Evolutionary conservation across 1,140 invertebrate genomes (phyloP).

Genomic region (Ostrea edulis): DNA sequence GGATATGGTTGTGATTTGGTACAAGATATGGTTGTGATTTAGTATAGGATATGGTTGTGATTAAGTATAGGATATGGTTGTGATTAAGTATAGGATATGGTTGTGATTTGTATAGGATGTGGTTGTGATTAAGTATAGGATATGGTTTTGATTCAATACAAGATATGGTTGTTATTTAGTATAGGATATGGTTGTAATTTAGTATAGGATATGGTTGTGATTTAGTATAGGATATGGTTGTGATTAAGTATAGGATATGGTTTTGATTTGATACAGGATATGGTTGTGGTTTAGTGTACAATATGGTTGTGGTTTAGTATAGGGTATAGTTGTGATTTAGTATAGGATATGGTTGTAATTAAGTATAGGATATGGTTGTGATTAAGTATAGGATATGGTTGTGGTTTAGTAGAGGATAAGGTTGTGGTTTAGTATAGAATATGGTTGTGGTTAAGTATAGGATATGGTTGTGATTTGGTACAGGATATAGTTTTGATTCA

Average conservation of each 20-base stretch:
- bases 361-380: too few species aligned
- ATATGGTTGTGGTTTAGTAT: too few species aligned
- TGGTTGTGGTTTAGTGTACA: too few species aligned
- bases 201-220: background rate
- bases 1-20: too few species aligned
- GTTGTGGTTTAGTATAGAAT: background rate
- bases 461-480: background rate
- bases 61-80: background rate
- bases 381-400: background rate
- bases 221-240: background rate
- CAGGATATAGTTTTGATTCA: background rate
- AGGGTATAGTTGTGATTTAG: background rate
- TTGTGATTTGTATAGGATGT: too few species aligned
- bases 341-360: background rate
- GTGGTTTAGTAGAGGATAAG: too few species aligned
- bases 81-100: background rate
- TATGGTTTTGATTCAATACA: too few species aligned
- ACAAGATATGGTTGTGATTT: too few species aligned
- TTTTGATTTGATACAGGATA: background rate
- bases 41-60: background rate
- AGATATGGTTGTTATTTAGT: too few species aligned
- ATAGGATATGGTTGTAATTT: background rate
- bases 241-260: background rate
- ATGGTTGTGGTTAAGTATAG: background rate
- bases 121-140: background rate